A percentile compares a stretch with the other conserved stretches of the same genome.
phyloP scores from a whole-genome alignment of 1,140 invertebrate species.

The Babylonia areolata region DNA sequence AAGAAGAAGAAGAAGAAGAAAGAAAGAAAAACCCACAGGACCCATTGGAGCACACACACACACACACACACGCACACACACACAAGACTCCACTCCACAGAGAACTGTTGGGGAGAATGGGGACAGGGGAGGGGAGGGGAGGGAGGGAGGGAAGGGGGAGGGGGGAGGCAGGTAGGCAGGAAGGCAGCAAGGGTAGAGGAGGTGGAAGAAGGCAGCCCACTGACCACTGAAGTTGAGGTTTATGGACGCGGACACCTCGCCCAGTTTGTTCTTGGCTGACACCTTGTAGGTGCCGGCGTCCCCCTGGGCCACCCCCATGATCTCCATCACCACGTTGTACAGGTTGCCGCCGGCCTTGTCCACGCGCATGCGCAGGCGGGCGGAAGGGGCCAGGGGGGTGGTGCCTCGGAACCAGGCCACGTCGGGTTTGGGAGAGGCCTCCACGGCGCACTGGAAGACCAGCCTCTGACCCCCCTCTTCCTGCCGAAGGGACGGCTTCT shows the following conservation, averaged over 20 bases:
- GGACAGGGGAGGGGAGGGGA: neutral
- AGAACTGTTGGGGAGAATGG: neutral
- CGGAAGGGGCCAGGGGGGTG: conserved; percentile 58
- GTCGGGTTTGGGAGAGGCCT: conserved; percentile 73
- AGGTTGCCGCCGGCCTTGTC: conserved; percentile 64
- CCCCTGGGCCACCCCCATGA: conserved; percentile 95
- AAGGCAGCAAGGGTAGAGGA: too few relatives aligned
- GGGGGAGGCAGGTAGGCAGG: neutral
- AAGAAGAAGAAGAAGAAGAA: too few relatives aligned
- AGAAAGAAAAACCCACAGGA: too few relatives aligned
- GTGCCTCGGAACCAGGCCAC: conserved; percentile 73
- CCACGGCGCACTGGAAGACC: conserved; percentile 73
- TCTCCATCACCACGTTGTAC: conserved; percentile 81
- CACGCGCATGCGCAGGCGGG: conserved; percentile 68
- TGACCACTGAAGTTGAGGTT: conserved; percentile 95
- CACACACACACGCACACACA: too few relatives aligned
- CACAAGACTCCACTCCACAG: neutral
- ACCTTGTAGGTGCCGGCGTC: conserved; percentile 98
- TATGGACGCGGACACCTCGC: conserved; percentile 98
- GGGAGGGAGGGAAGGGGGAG: neutral
- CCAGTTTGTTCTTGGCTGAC: conserved; percentile 97
- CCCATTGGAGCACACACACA: too few relatives aligned
- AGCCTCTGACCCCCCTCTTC: conserved; percentile 86
- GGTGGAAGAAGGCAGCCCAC: conserved; percentile 36
- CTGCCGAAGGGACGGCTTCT: conserved; percentile 97